Percentiles rank a stretch among this genome's conserved stretches.
phyloP scores from a whole-genome alignment of 2,797 vertebrate species.

The Chaetodon trifasciatus region DNA sequence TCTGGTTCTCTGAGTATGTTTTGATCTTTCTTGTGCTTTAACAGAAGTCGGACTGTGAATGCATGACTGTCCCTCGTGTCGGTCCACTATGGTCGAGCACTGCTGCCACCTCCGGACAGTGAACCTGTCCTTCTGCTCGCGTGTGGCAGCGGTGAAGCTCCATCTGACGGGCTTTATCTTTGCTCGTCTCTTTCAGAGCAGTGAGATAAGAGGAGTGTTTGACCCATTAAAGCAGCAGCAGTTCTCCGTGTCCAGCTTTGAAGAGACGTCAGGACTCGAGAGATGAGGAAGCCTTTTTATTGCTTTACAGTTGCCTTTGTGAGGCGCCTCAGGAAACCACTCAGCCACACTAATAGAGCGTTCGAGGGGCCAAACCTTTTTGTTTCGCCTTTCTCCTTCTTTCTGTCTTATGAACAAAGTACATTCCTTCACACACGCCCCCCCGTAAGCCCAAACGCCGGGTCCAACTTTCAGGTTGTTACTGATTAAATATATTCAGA shows the following conservation, averaged over 20 bases:
- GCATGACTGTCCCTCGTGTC: too few species aligned
- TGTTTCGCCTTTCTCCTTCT: conserved; percentile 48
- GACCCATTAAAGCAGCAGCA: background rate
- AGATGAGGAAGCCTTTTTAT: conserved; percentile 70
- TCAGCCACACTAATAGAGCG: conserved; percentile 68
- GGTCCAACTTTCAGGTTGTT: background rate
- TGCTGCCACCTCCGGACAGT: too few species aligned
- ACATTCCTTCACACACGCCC: conserved; percentile 69
- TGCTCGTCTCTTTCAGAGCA: background rate
- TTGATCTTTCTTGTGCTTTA: too few species aligned
- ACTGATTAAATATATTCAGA: conserved; percentile 21
- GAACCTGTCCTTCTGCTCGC: too few species aligned
- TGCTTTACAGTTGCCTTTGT: conserved; percentile 73
- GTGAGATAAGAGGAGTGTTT: background rate
- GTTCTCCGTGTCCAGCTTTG: background rate
- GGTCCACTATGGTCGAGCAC: too few species aligned
- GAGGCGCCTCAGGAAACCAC: conserved; percentile 64
- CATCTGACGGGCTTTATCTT: background rate
- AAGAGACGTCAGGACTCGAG: conserved; percentile 15
- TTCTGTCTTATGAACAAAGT: conserved; percentile 64
- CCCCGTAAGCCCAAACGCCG: background rate
- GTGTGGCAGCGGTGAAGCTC: background rate
- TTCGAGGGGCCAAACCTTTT: conserved; percentile 64
- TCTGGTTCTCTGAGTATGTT: too few species aligned
- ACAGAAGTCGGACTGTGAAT: too few species aligned